Evolutionary conservation across 1,140 invertebrate species (phyloP), one percentile per base, ranked within the genome.

Genomic region (Calephelis nemesis): DNA sequence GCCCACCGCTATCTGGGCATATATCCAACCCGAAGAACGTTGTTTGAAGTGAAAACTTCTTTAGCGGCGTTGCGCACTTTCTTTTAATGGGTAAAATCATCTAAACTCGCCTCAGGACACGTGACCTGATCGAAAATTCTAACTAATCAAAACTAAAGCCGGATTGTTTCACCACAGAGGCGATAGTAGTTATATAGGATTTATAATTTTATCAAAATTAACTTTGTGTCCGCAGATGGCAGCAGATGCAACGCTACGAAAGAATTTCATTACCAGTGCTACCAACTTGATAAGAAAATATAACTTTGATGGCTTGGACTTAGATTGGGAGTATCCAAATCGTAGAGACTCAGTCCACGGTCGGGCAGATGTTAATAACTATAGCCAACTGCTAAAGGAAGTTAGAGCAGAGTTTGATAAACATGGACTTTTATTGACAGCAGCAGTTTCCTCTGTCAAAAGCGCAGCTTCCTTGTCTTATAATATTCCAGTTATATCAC

Each of bases 321-420:
- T 97, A 11, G 96, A 97, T 79, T 97, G 96, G 96, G 96, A 97
- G 71, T 97, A 96, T 77, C 96, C 96, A 0, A 93, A 90, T 11
- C 93, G 94, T 73, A 84, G 95, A 52, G 95, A 95, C 60, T 94
- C 94, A 2, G 86, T 90, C 8, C 67, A 93, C 2, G 82, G 84
- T 5, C 91, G 93, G 71, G 92, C 91, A 63, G 87, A 93, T 74
- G 81, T 89, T 5, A 70, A 81, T 47, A 91, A 94, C 81, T 93
- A 92, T 81, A 75, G 93, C 64, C 78, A 85, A 67, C 73, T 95
- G 0, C 70, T 95, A 0, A 92, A 88, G 66, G 95, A 95, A 78
- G 70, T 96, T 0, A 93, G 89, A 71, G 82, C 88, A 45, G 93
- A 88, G 63, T 95, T 95, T 67, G 84, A 92, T 15, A 83, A 92